Conservation (phyloP, 2,797 vertebrate species). For the Strix occidentalis region DNA sequence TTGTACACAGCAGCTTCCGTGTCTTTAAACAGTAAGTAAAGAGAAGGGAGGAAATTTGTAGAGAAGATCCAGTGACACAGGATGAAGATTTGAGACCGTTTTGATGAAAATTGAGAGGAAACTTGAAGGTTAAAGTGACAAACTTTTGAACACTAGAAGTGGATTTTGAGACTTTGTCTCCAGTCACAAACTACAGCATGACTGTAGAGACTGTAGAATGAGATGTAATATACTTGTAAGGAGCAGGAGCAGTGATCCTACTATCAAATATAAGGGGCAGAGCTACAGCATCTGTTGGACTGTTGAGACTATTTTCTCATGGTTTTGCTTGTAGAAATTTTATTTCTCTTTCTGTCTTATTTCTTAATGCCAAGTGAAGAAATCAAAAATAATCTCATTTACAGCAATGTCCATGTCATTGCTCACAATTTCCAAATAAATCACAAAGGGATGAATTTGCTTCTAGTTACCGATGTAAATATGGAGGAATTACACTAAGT, state of each 20-base stretch:
- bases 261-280: constrained; percentile 37
- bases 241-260: constrained; percentile 47
- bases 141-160: constrained; percentile 52
- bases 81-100: constrained; percentile 63
- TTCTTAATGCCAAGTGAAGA: constrained; percentile 36
- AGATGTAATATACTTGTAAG: constrained; percentile 17
- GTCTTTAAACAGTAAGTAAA: constrained; percentile 68
- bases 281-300: constrained; percentile 46
- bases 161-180: constrained; percentile 60
- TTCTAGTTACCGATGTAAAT: background rate
- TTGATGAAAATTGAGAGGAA: constrained; percentile 57
- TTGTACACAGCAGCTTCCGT: constrained; percentile 65
- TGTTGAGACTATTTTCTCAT: constrained; percentile 48
- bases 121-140: constrained; percentile 55
- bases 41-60: constrained; percentile 66
- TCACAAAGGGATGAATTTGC: constrained; percentile 16
- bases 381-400: constrained; percentile 3
- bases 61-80: constrained; percentile 64
- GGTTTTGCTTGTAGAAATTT: constrained; percentile 51
- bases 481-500: background rate
- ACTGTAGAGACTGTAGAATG: constrained; percentile 49
- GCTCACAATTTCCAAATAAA: constrained; percentile 22
- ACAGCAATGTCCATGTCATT: constrained; percentile 32
- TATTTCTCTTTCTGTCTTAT: constrained; percentile 41
- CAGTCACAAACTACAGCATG: constrained; percentile 39